A percentile compares a stretch with the other conserved stretches of the same genome.
These are phyloP conservation scores for Cheilosia impressa DNA, from an alignment of 2,888 invertebrate genomes.

Conservation along the genomic window DNA sequence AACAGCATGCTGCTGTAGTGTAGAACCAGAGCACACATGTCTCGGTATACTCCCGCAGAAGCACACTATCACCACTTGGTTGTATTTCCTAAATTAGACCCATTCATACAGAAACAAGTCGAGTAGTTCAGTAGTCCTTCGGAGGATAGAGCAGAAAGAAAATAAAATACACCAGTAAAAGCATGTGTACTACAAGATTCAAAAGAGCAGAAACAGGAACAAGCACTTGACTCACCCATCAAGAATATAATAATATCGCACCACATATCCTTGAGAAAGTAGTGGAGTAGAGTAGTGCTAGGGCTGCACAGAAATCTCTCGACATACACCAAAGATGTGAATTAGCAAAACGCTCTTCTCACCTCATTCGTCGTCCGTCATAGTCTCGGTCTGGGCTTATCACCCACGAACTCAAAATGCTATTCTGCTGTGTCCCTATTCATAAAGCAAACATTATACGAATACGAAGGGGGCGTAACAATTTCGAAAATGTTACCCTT, in stretches of 20 bases:
- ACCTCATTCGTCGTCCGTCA: constrained; percentile 29
- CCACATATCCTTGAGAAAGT: constrained; percentile 56
- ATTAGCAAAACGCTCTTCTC: constrained; percentile 62
- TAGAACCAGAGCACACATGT: background rate
- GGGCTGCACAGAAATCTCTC: constrained; percentile 25
- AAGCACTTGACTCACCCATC: constrained; percentile 49
- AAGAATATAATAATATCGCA: constrained; percentile 68
- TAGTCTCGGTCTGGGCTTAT: background rate
- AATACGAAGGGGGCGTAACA: constrained; percentile 5
- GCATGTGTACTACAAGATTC: constrained; percentile 47
- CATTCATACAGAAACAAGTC: constrained; percentile 29
- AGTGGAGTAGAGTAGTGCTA: constrained; percentile 15
- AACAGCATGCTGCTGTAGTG: constrained; percentile 30
- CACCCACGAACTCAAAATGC: background rate
- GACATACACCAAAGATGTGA: constrained; percentile 45
- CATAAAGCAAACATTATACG: constrained; percentile 24
- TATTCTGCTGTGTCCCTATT: constrained; percentile 6
- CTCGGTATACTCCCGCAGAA: background rate
- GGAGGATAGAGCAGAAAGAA: constrained; percentile 3
- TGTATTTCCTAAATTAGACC: constrained; percentile 52
- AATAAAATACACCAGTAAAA: background rate
- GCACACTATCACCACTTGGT: background rate
- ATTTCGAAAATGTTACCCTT: constrained; percentile 31
- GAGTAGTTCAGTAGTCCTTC: constrained; percentile 30
- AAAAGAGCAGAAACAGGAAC: constrained; percentile 73